These are phyloP conservation scores for Penaeus chinensis DNA, from an alignment of 1,140 invertebrate genomes.

Conservation along the genomic window DNA sequence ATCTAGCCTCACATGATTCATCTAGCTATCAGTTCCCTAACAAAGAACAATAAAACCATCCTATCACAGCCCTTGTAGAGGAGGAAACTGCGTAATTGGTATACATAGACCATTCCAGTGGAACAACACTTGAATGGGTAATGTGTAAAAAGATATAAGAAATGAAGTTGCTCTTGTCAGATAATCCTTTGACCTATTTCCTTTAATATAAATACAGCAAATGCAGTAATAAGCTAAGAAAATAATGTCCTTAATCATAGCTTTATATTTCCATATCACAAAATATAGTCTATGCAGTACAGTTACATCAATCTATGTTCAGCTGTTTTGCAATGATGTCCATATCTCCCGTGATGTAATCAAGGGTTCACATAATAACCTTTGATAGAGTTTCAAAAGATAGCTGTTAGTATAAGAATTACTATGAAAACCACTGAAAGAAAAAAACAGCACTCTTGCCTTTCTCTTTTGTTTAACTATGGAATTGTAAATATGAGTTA, in stretches of 20 bases:
- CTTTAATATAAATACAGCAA: slow-evolving; percentile 52
- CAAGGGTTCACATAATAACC: not conserved
- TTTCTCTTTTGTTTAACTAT: too few species aligned
- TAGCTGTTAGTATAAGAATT: too few species aligned
- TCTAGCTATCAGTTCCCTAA: too few species aligned
- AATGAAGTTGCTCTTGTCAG: slow-evolving; percentile 14
- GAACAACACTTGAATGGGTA: slow-evolving; percentile 19
- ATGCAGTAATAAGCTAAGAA: slow-evolving; percentile 46
- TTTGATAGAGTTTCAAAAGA: not conserved
- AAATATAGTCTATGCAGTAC: slow-evolving; percentile 56
- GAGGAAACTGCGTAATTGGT: slow-evolving; percentile 30
- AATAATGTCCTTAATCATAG: slow-evolving; percentile 53
- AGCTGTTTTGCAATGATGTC: not conserved
- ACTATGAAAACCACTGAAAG: too few species aligned
- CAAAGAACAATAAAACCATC: slow-evolving; percentile 7
- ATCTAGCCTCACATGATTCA: too few species aligned
- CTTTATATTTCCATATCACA: slow-evolving; percentile 56
- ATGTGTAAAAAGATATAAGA: slow-evolving; percentile 37
- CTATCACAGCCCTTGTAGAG: slow-evolving; percentile 44
- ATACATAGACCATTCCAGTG: slow-evolving; percentile 29
- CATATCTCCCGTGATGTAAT: not conserved
- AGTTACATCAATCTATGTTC: slow-evolving; percentile 21
- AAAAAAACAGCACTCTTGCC: too few species aligned
- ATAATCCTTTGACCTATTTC: slow-evolving; percentile 19
- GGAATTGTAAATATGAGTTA: too few species aligned